phyloP scores from a whole-genome alignment of 2,113 vertebrate species.

The Brienomyrus longianalis region DNA sequence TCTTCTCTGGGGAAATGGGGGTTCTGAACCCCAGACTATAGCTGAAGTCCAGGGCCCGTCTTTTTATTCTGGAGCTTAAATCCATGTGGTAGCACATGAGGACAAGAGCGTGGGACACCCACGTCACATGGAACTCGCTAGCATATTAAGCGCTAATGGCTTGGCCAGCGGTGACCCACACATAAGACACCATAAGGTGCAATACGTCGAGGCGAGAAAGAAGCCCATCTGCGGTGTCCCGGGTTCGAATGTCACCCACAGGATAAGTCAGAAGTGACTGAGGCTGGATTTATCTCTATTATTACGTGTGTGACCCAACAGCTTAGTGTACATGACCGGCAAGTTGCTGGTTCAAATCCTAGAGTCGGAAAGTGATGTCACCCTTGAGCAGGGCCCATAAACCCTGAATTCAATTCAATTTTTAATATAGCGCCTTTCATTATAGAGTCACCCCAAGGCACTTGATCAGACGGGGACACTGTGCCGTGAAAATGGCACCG shows the following conservation, averaged over 20 bases:
- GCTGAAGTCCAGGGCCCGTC: background rate
- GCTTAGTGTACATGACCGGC: background rate
- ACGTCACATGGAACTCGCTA: background rate
- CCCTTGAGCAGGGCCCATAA: background rate
- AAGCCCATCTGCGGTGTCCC: background rate
- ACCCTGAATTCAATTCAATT: background rate
- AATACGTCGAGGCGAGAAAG: background rate
- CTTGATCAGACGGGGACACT: background rate
- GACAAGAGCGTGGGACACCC: background rate
- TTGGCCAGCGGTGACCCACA: background rate
- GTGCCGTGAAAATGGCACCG: background rate
- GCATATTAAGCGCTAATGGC: background rate
- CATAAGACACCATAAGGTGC: background rate
- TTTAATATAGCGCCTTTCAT: background rate
- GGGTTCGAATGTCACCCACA: background rate
- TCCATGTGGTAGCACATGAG: background rate
- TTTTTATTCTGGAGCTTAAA: background rate
- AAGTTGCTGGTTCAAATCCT: background rate
- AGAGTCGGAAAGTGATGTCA: background rate
- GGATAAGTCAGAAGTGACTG: background rate
- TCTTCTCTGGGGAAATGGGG: background rate
- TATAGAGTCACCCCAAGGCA: background rate
- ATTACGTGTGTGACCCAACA: background rate
- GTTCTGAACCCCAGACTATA: background rate
- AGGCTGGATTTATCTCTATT: background rate